Conservation (phyloP, 2,797 vertebrate species). For the Tapera naevia region DNA sequence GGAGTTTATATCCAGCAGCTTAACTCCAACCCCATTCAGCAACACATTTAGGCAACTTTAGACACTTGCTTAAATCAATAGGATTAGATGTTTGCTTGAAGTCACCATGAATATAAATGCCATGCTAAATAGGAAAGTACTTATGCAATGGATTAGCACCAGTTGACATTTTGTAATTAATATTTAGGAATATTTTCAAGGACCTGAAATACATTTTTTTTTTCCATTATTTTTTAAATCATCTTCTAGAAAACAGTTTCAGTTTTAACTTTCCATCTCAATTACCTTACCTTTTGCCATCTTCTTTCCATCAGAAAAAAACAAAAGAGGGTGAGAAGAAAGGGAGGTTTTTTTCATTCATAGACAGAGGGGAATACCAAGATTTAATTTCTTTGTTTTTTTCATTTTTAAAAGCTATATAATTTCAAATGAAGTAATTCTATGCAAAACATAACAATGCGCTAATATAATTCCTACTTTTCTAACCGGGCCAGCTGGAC, state of each 20-base stretch:
- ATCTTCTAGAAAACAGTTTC: background rate
- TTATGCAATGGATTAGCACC: background rate
- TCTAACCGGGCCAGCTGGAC: background rate
- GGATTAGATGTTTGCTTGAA: conserved; percentile 54
- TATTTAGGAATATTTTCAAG: background rate
- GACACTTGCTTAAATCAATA: conserved; percentile 30
- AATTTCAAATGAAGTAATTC: background rate
- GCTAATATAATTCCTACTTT: background rate
- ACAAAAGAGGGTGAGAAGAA: background rate
- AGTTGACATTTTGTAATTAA: background rate
- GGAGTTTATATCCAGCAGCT: conserved; percentile 33
- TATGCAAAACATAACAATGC: background rate
- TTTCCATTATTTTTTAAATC: background rate
- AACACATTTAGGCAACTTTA: conserved; percentile 7
- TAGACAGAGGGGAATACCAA: background rate
- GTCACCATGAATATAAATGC: conserved; percentile 36
- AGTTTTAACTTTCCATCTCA: background rate
- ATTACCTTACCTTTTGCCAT: background rate
- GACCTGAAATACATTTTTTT: background rate
- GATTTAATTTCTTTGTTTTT: background rate
- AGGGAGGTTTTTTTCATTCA: background rate
- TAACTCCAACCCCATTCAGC: conserved; percentile 8
- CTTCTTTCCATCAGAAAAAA: background rate
- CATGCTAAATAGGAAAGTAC: background rate
- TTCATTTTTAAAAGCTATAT: background rate